These are phyloP conservation scores for Teleogryllus oceanicus DNA, from an alignment of 2,888 invertebrate genomes.

Conservation along the genomic window DNA sequence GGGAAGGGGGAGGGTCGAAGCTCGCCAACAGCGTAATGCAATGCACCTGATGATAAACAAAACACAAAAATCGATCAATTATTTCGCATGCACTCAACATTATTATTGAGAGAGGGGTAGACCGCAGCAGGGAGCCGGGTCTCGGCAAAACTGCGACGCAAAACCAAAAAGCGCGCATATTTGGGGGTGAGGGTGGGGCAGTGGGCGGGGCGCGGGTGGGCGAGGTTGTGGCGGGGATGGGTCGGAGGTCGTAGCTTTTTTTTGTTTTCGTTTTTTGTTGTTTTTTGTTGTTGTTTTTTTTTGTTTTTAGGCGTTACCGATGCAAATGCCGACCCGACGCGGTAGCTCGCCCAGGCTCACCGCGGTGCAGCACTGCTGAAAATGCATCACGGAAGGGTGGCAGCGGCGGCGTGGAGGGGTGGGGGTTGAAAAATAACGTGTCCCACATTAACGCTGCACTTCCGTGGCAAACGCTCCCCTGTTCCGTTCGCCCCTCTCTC, in stretches of 20 bases:
- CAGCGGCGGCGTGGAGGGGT: background rate
- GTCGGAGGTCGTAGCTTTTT: background rate
- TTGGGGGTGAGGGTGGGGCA: background rate
- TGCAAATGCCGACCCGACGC: background rate
- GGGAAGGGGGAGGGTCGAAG: slow-evolving; percentile 37
- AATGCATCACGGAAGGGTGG: background rate
- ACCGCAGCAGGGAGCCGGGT: slow-evolving; percentile 31
- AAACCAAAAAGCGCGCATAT: background rate
- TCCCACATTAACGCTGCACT: background rate
- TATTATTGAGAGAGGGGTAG: slow-evolving; percentile 35
- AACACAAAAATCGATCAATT: slow-evolving; percentile 37
- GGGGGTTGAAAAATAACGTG: background rate
- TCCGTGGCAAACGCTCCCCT: background rate
- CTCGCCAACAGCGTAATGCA: slow-evolving; percentile 26
- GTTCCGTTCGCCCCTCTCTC: background rate
- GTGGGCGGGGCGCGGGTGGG: background rate
- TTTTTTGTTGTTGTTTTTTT: no score
- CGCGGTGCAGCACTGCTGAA: background rate
- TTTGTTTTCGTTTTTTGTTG: no score
- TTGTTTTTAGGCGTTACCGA: background rate
- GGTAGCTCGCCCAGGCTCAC: background rate
- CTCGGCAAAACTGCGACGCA: background rate
- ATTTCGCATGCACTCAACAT: slow-evolving; percentile 38
- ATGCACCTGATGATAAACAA: slow-evolving; percentile 33
- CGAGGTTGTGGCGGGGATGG: background rate